Evolutionary conservation across 2,888 invertebrate species (phyloP), one percentile per base, ranked within the genome.

Genomic region (Acanthosepion pharaonis): DNA sequence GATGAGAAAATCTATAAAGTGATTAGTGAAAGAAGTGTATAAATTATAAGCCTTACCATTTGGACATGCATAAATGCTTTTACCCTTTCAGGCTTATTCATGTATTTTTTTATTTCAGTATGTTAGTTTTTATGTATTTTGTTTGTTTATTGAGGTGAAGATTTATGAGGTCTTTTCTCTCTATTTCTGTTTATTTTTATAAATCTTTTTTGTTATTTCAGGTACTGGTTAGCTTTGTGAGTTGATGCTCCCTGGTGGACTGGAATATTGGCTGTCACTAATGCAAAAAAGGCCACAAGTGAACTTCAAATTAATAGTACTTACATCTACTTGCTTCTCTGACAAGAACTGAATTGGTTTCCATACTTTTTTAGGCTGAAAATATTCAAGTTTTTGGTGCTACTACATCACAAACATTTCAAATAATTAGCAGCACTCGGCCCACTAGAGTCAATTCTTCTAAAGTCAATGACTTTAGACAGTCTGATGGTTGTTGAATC

Each of bases 401-500:
- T 78, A 78, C n/a, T 78, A 33, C n/a, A 33, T 78, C 78, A 78
- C 4, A 78, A n/a, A n/a, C 23, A 59, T 59, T n/a, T 78, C 33
- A 78, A 33, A 78, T n/a, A 78, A 78, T n/a, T 78, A n/a, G 78
- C 78, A 78, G 78, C 78, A 78, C 78, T 78, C 78, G 18, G 78
- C 15, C 78, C 78, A 33, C 11, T n/a, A 33, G 78, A 78, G n/a
- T 78, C 11, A 78, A 78, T 78, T 78, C 49, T 93, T n/a, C 49
- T 53, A 49, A 49, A 49, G 53, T 93, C 93, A 93, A 93, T 93
- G 93, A 93, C 93, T 93, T 93, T 93, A 93, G 93, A 93, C 93
- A 93, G 53, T 93, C 93, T 93, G 53, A 93, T 93, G 93, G 93
- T 93, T 53, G 93, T 93, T 93, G 93, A 93, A 93, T 93, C 93